Percentiles rank a stretch among this genome's conserved stretches.
phyloP scores from a whole-genome alignment of 2,113 vertebrate genomes.

The Dendropsophus ebraccatus region DNA sequence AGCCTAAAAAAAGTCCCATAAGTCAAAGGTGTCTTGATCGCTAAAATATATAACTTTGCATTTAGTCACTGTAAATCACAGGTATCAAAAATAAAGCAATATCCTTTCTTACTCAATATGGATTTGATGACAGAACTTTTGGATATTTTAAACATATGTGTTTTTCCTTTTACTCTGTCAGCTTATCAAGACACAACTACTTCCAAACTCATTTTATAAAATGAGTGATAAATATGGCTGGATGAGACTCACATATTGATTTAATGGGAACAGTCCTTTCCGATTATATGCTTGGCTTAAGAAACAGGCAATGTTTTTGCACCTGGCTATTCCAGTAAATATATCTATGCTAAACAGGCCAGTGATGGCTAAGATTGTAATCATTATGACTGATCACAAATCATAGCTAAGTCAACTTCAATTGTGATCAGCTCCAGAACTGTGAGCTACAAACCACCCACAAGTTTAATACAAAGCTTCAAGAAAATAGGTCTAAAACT shows the following conservation, averaged over 20 bases:
- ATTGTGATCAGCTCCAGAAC: constrained; percentile 22
- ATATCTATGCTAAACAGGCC: constrained; percentile 49
- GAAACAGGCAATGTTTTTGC: constrained; percentile 54
- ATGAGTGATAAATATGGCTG: constrained; percentile 53
- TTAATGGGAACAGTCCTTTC: constrained; percentile 53
- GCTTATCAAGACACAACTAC: constrained; percentile 59
- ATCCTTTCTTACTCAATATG: constrained; percentile 7
- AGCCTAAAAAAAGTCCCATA: constrained; percentile 33
- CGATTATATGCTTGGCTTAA: constrained; percentile 55
- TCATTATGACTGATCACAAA: constrained; percentile 47
- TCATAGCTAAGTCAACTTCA: constrained; percentile 37
- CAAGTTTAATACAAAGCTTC: constrained; percentile 16
- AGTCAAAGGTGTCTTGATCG: constrained; percentile 51
- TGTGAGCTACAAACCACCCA: constrained; percentile 34
- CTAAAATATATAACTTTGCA: constrained; percentile 52
- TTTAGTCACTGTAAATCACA: constrained; percentile 46
- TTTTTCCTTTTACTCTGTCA: constrained; percentile 52
- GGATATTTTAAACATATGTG: constrained; percentile 56
- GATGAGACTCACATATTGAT: constrained; percentile 55
- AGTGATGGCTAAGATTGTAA: constrained; percentile 46
- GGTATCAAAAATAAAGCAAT: constrained; percentile 41
- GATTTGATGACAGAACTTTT: constrained; percentile 44
- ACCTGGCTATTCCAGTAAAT: constrained; percentile 56
- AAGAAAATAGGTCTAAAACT: constrained; percentile 14
- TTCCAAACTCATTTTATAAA: constrained; percentile 55